Percentiles rank a stretch among this genome's conserved stretches.
Conservation (phyloP, 1,140 invertebrate species). For the Drosophila nasuta region DNA sequence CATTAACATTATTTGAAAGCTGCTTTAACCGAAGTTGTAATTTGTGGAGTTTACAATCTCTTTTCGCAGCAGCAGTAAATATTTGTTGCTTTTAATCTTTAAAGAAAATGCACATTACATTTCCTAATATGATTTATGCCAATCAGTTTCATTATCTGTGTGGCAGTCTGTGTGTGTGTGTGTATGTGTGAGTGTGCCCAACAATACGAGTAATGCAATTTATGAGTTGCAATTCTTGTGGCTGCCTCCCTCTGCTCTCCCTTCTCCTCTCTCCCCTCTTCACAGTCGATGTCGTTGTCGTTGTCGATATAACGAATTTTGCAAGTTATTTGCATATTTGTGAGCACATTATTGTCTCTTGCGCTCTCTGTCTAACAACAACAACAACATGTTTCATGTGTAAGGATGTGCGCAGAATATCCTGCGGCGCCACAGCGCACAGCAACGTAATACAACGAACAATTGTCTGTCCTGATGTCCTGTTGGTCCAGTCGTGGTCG, state of each 20-base stretch:
- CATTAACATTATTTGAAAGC: slow-evolving; percentile 1
- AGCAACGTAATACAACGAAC: slow-evolving; percentile 8
- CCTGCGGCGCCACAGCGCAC: slow-evolving; percentile 65
- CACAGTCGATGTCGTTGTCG: slow-evolving; percentile 33
- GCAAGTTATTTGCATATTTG: slow-evolving; percentile 76
- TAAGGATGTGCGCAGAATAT: slow-evolving; percentile 77
- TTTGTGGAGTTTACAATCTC: neutral
- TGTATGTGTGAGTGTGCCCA: slow-evolving; percentile 38
- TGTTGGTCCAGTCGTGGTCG: neutral
- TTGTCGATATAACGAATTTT: slow-evolving; percentile 62
- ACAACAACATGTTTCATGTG: slow-evolving; percentile 20
- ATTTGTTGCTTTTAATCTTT: slow-evolving; percentile 20
- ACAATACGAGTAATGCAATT: slow-evolving; percentile 54
- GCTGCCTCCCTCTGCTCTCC: slow-evolving; percentile 8
- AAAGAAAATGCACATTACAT: slow-evolving; percentile 27
- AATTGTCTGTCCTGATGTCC: neutral
- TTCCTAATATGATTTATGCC: slow-evolving; percentile 40
- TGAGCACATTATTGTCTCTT: slow-evolving; percentile 49
- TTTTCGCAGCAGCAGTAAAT: neutral
- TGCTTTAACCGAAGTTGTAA: neutral
- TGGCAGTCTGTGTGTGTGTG: slow-evolving; percentile 2
- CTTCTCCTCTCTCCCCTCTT: neutral
- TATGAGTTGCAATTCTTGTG: slow-evolving; percentile 51
- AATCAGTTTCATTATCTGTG: slow-evolving; percentile 42
- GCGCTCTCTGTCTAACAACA: neutral